Conservation (phyloP, 1,140 invertebrate species). For the Frieseomelitta varia region DNA sequence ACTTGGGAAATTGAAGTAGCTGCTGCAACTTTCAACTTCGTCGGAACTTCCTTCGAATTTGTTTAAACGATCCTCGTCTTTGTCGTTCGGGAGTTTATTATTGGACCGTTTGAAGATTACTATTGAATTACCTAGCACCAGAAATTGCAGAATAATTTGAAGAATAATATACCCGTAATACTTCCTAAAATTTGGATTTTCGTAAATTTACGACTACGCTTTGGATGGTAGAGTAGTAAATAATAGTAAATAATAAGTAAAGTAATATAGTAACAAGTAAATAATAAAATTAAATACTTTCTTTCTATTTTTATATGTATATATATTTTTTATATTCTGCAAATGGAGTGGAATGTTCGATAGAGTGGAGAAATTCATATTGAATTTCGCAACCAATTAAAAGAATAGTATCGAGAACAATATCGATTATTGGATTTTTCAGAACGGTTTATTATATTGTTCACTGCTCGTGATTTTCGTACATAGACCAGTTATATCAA, state of each 20-base stretch:
- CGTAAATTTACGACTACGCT: no score
- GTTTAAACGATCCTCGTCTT: neutral
- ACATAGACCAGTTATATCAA: neutral
- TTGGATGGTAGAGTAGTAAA: no score
- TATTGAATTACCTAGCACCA: neutral
- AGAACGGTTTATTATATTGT: neutral
- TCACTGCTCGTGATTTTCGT: neutral
- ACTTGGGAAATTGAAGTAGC: neutral
- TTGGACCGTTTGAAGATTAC: no score
- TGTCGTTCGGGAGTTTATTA: neutral
- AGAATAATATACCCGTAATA: no score
- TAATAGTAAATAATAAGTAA: no score
- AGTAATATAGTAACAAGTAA: no score
- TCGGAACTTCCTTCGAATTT: neutral
- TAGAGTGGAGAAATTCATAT: no score
- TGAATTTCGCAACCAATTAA: neutral
- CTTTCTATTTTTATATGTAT: no score
- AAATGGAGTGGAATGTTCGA: neutral
- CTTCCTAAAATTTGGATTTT: no score
- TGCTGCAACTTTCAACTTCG: neutral
- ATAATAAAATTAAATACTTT: no score
- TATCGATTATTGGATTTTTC: neutral
- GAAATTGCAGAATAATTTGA: neutral
- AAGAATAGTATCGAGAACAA: neutral
- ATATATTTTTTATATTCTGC: no score